Percentiles rank a stretch among this genome's conserved stretches.
Evolutionary conservation across 2,113 vertebrate species (phyloP).

Genomic region (Corynorhinus townsendii): DNA sequence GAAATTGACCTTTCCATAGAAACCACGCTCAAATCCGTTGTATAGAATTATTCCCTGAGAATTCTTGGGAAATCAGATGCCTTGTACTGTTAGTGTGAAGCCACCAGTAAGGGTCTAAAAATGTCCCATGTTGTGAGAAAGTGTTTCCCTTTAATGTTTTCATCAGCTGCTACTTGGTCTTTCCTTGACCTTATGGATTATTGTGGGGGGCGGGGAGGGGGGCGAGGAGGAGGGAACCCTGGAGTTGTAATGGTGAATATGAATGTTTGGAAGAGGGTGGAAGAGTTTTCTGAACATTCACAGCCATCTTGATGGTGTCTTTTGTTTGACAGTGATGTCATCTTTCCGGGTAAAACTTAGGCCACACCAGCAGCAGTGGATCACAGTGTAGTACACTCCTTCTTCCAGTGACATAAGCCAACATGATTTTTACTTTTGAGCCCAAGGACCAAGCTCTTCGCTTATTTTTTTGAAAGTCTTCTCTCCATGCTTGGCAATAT

Average conservation of each 20-base stretch:
- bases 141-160: neutral
- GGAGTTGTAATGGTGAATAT: neutral
- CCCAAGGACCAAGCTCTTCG: neutral
- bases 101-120: neutral
- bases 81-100: neutral
- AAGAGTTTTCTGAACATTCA: neutral
- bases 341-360: neutral
- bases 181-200: neutral
- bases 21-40: constrained; percentile 41
- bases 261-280: neutral
- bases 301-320: neutral
- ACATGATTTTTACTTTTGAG: neutral
- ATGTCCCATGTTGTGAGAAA: neutral
- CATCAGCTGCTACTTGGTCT: neutral
- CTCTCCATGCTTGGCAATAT: neutral
- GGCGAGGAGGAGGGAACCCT: neutral
- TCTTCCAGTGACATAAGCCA: neutral
- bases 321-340: neutral
- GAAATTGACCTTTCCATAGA: constrained; percentile 62
- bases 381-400: too few relatives aligned
- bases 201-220: too few relatives aligned
- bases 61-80: constrained; percentile 30
- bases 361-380: neutral
- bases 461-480: neutral
- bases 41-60: constrained; percentile 34